Base-by-base conservation (phyloP, 2,797 vertebrate species). In the Chloroceryle amazona region DNA sequence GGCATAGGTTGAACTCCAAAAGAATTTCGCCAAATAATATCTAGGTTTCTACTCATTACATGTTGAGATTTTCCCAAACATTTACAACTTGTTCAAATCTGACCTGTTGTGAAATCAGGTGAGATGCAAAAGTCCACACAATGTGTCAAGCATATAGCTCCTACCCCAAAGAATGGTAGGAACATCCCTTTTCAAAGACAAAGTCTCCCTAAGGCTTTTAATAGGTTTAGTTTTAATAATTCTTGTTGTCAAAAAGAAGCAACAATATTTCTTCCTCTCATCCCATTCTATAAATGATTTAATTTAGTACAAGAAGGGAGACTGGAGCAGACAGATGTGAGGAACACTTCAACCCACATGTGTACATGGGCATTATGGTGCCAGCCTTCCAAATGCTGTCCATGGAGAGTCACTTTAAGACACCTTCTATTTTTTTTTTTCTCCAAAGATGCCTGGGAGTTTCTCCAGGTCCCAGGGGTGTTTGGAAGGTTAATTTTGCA, bases 291-390 rank as follows among this genome's bases (percentile, higher is more conserved):
- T 29, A 18, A 44, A 31, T 13, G 10, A 57, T 58, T 70, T 52
- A 22, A 47, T 31, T 58, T 20, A 81, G 58, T 44, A 54, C 13
- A 11, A n/a, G 52, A 76, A 54, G 19, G 31, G 29, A 78, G 25
- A 37, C 37, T 22, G 47, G n/a, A 66, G 54, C 29, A 86, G 60
- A 18, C 3, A 55, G 28, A 8, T 1, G 19, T 12, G 20, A 49
- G 21, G 52, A 65, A 66, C 3, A 0, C 23, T 54, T 54, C 52
- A 31, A 13, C 31, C 28, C 29, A 19, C 0, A 1, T 3, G 9
- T 11, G 12, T 10, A 28, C 23, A 31, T 0, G 20, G 72, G 31
- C 7, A 1, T 31, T 22, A 17, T 1, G 4, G 29, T 49, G 49
- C n/a, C 57, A 57, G 29, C 73, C 84, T 78, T 31, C 26, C 41